Evolutionary conservation across 2,113 vertebrate species (phyloP).

Genomic region (Catagonus wagneri): DNA sequence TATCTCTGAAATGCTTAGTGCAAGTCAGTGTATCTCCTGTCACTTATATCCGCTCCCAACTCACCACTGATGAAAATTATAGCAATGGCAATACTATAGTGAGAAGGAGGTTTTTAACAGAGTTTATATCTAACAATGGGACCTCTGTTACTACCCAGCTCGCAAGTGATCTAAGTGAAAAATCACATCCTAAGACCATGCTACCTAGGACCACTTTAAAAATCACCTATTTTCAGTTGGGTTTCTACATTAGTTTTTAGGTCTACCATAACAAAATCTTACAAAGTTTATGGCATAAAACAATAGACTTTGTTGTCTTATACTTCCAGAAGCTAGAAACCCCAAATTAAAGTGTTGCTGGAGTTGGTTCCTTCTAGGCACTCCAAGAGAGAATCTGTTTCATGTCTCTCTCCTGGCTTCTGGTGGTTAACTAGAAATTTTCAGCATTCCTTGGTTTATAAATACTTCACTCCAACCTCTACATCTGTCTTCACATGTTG

Average conservation of each 20-base stretch:
- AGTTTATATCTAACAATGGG: background rate
- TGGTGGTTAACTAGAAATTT: background rate
- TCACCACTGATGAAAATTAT: background rate
- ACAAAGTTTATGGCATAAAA: background rate
- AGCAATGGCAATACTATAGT: background rate
- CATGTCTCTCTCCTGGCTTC: background rate
- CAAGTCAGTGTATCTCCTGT: background rate
- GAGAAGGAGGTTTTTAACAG: background rate
- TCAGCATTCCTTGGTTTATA: background rate
- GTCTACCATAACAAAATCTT: background rate
- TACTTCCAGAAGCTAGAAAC: background rate
- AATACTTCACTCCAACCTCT: background rate
- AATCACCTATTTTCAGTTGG: background rate
- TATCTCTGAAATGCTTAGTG: background rate
- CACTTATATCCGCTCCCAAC: background rate
- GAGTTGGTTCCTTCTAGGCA: background rate
- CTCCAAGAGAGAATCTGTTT: background rate
- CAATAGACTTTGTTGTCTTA: background rate
- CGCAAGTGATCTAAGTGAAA: background rate
- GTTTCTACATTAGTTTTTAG: background rate
- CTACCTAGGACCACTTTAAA: background rate
- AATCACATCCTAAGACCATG: background rate
- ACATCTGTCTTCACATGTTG: background rate
- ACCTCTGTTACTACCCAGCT: background rate
- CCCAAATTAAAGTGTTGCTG: background rate